Evolutionary conservation across 1,140 invertebrate species (phyloP).

Genomic region (Temnothorax nylanderi): DNA sequence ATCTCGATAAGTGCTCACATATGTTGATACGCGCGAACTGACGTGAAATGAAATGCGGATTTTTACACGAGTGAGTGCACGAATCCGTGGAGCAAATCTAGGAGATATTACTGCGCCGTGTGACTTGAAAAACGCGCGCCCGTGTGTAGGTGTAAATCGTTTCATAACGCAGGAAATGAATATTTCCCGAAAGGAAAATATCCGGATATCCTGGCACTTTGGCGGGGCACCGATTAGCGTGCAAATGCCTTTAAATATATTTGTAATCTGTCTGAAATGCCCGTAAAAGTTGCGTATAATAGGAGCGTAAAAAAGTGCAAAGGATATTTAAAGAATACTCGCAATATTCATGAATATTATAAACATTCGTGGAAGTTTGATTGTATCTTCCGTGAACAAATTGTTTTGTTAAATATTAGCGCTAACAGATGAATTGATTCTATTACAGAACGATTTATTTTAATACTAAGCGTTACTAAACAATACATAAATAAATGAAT

Average conservation of each 20-base stretch:
- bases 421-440: neutral
- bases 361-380: neutral
- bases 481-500: neutral
- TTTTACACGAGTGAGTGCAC: slow-evolving; percentile 29
- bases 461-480: neutral
- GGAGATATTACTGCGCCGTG: slow-evolving; percentile 56
- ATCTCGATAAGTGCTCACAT: slow-evolving; percentile 54
- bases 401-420: neutral
- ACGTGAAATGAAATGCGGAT: slow-evolving; percentile 34
- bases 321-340: neutral
- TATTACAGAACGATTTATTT: neutral
- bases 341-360: slow-evolving; percentile 19
- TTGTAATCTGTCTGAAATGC: slow-evolving; percentile 39
- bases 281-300: slow-evolving; percentile 9
- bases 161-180: slow-evolving; percentile 36
- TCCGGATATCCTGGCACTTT: slow-evolving; percentile 1
- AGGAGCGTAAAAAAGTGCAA: neutral
- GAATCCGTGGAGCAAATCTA: slow-evolving; percentile 20
- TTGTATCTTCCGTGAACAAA: neutral
- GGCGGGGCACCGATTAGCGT: slow-evolving; percentile 34
- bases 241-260: slow-evolving; percentile 59
- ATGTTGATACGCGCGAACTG: slow-evolving; percentile 59
- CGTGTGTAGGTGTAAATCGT: neutral
- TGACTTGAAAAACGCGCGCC: slow-evolving; percentile 11
- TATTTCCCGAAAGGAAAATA: slow-evolving; percentile 43